Evolutionary conservation across 2,113 vertebrate species (phyloP).

Genomic region (Accipiter virgatus): DNA sequence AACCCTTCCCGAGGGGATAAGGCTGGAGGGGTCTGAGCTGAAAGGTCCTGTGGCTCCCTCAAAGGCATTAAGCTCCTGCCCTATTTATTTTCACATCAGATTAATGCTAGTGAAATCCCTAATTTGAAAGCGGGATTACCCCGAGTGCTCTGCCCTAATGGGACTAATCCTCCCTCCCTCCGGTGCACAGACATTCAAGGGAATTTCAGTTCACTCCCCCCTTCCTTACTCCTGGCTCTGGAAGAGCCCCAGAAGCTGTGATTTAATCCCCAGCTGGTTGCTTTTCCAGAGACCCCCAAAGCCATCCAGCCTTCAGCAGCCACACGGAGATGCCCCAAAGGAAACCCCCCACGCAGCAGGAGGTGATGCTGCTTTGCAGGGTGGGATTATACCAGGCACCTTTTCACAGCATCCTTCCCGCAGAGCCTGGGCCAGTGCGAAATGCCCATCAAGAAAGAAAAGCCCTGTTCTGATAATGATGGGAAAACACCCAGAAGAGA

Average conservation of each 20-base stretch:
- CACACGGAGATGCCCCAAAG: too few relatives aligned
- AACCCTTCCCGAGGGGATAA: rapidly evolving
- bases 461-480: background rate
- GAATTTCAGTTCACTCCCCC: background rate
- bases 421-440: rapidly evolving
- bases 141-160: background rate
- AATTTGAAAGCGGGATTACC: background rate
- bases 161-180: background rate
- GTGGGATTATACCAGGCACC: background rate
- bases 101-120: constrained; percentile 13
- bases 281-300: background rate
- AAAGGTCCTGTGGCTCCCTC: background rate
- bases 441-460: background rate
- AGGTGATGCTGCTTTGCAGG: background rate
- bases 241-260: background rate
- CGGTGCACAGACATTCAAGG: background rate
- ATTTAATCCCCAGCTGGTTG: background rate
- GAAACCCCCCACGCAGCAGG: background rate
- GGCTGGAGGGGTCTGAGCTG: background rate
- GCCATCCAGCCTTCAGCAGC: background rate
- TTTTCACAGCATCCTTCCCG: background rate
- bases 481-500: background rate
- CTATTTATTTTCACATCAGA: background rate
- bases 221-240: background rate
- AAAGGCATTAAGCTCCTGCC: background rate